These are phyloP conservation scores for Apaloderma vittatum DNA, from an alignment of 2,113 vertebrate species.

Conservation along the genomic window DNA sequence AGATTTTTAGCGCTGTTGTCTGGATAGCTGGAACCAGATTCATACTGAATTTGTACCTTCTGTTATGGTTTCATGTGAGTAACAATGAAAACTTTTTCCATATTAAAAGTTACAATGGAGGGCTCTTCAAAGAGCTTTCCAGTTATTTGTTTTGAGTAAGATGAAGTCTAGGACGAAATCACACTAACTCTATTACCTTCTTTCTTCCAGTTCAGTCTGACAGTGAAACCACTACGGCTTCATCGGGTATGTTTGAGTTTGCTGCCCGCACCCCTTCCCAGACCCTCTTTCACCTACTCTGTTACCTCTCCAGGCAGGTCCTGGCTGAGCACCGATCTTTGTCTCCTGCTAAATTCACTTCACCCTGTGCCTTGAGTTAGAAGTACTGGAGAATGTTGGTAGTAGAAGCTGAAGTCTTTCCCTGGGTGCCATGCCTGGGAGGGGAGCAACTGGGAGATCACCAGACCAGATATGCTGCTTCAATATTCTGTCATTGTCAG, in stretches of 20 bases:
- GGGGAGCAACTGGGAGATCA: neutral
- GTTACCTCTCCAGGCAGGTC: neutral
- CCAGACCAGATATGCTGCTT: neutral
- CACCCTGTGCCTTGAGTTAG: neutral
- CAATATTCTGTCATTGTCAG: neutral
- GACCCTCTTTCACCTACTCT: neutral
- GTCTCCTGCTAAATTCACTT: neutral
- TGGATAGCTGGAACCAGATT: neutral
- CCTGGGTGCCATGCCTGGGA: neutral
- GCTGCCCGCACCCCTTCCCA: neutral
- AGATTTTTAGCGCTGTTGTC: neutral
- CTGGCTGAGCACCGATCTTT: neutral
- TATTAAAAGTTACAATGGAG: neutral
- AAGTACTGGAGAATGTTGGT: neutral
- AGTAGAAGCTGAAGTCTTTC: neutral
- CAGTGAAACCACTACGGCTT: neutral
- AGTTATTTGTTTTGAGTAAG: neutral
- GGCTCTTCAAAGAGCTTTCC: neutral
- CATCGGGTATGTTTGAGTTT: slow-evolving; percentile 40
- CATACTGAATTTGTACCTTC: neutral
- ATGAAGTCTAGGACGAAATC: neutral
- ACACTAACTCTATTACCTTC: neutral
- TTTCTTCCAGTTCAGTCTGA: slow-evolving; percentile 55
- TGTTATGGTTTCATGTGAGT: neutral
- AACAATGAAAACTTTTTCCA: neutral